Base-by-base conservation (phyloP, 2,888 invertebrate species). In the Drosophila putrida region DNA sequence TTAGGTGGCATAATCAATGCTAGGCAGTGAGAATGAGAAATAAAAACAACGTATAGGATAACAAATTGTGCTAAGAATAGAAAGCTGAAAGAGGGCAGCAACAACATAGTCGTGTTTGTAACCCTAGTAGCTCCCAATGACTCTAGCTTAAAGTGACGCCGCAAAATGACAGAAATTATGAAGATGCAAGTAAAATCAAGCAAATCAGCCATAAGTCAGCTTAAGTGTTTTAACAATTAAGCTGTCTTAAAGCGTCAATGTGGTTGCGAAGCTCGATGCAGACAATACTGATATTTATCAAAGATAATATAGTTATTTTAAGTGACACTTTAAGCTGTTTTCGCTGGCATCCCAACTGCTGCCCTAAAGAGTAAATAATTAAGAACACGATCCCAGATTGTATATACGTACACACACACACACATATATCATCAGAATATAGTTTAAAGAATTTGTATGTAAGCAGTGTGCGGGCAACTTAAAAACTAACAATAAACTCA, bases 1-100 rank as follows among this genome's bases (percentile, higher is more conserved):
- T 72, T 84, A 88, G 80, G 72, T 67, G 71, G 61, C 59, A 51
- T 44, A 59, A 68, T 53, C 51, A 68, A 69, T 60, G 55, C 46
- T 63, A 35, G 68, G 31, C 33, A 46, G 47, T 55, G 59, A 60
- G 31, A 35, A 44, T 43, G 47, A 35, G 36, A 20, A 13, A 13
- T 8, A 11, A 43, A 10, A 33, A 39, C n/a, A 33, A 39, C n/a
- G 49, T 44, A 13, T 68, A 69, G 77, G 61, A 47, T 67, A 74
- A 49, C 71, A 70, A 61, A 63, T 84, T 72, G 59, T 55, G 58
- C 60, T 47, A 69, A 82, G 68, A 6, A 33, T 76, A 60, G 44
- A 13, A 41, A 47, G 50, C 28, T 11, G 44, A 15, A 38, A 38
- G 46, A 38, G 46, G 63, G 61, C 78, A 77, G 54, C 50, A 58